Evolutionary conservation across 2,888 invertebrate genomes (phyloP).

Genomic region (Callinectes sapidus): DNA sequence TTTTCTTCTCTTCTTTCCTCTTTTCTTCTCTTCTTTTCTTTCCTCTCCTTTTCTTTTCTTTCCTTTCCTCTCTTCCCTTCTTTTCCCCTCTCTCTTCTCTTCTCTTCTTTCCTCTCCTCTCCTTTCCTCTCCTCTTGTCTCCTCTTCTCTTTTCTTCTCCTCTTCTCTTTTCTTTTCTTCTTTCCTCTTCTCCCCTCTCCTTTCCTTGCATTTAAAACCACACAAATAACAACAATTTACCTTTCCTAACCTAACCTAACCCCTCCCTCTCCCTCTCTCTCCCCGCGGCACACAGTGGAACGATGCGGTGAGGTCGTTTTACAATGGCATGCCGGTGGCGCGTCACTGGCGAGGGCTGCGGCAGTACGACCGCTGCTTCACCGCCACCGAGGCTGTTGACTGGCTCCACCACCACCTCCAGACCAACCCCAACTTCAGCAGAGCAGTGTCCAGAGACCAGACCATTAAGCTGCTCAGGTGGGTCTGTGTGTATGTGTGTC

Average conservation of each 20-base stretch:
- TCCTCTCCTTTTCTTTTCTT: too few species aligned
- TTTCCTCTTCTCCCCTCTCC: too few species aligned
- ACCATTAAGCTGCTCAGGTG: slow-evolving; percentile 76
- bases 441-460: slow-evolving; percentile 77
- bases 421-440: slow-evolving; percentile 76
- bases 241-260: not conserved
- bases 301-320: slow-evolving; percentile 77
- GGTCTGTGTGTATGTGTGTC: not conserved
- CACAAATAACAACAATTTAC: too few species aligned
- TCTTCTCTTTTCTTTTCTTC: too few species aligned
- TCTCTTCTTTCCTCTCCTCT: too few species aligned
- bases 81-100: too few species aligned
- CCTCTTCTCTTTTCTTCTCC: too few species aligned
- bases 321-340: slow-evolving; percentile 76
- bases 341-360: slow-evolving; percentile 77
- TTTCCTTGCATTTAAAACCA: too few species aligned
- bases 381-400: slow-evolving; percentile 77
- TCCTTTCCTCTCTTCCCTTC: too few species aligned
- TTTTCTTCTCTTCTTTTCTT: too few species aligned
- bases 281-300: slow-evolving; percentile 77
- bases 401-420: slow-evolving; percentile 77
- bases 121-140: too few species aligned
- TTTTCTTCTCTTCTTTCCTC: too few species aligned
- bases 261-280: not conserved
- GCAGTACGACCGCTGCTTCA: slow-evolving; percentile 77